phyloP scores from a whole-genome alignment of 2,888 invertebrate species.

The Andrena dorsata region DNA sequence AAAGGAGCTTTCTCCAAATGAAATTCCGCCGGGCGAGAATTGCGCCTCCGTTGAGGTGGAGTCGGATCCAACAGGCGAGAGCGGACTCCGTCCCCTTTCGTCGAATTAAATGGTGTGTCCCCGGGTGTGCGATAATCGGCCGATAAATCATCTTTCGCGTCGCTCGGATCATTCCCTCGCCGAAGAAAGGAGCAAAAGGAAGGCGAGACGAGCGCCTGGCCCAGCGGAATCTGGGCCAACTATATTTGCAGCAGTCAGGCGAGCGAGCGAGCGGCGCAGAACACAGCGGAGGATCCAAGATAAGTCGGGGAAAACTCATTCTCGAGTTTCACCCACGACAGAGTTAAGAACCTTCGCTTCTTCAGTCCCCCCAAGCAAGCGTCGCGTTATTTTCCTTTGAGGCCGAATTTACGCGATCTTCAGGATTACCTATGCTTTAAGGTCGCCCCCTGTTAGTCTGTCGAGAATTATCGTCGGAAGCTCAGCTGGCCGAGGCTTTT shows the following conservation, averaged over 20 bases:
- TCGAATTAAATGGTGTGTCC: background rate
- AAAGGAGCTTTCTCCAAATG: constrained; percentile 12
- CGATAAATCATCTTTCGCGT: constrained; percentile 23
- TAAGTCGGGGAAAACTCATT: constrained; percentile 50
- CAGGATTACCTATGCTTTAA: too few species aligned
- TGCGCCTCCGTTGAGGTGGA: background rate
- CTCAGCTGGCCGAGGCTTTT: too few species aligned
- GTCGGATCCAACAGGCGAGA: background rate
- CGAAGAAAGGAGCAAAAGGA: constrained; percentile 38
- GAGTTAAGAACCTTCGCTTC: background rate
- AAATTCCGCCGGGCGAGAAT: background rate
- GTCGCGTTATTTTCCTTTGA: too few species aligned
- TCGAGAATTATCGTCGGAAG: too few species aligned
- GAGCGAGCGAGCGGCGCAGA: constrained; percentile 22
- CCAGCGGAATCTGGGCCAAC: constrained; percentile 71
- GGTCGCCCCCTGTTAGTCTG: too few species aligned
- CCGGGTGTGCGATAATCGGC: background rate
- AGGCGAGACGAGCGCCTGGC: constrained; percentile 48
- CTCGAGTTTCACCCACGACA: constrained; percentile 25
- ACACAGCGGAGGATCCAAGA: constrained; percentile 47
- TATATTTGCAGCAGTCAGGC: constrained; percentile 66
- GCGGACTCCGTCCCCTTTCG: background rate
- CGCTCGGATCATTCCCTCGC: constrained; percentile 13
- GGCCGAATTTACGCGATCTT: too few species aligned
- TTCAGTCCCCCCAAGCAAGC: background rate